Base-by-base conservation (phyloP, 2,888 invertebrate species). In the Venustoraphidia nigricollis region DNA sequence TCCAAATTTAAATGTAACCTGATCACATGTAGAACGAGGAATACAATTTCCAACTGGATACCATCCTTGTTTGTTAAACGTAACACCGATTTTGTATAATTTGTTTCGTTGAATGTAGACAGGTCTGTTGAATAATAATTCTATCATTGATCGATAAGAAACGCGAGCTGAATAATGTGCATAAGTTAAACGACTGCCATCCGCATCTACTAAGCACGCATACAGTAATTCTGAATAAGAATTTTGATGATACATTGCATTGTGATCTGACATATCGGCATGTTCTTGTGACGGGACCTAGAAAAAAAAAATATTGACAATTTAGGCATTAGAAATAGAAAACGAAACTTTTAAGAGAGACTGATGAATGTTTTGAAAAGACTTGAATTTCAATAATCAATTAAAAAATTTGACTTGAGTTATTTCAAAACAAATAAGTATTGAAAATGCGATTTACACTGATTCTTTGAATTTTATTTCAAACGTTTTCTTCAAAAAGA, bases 151-250 rank as follows among this genome's bases (percentile, higher is more conserved):
- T 14, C 80, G 73, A 64, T 77, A 82, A n/a, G 76, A 73, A 52
- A 85, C 87, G 53, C 83, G 75, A 53, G 79, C 81, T 45, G 86
- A 83, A 61, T 83, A 87, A 66, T 88, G 87, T 1, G 83, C 86
- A 66, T 87, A 87, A 0, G 88, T 85, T 57, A 88, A 75, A 5
- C 87, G 71, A 44, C 83, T 81, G 6, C 85, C 85, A 65, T 85
- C 84, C 27, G 79, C 79, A 66, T 88, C 88, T 58, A 86, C 72
- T 50, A 89, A 71, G 67, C 87, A 84, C 11, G 87, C 86, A 63
- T 88, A 88, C 44, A 88, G 70, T 53, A 87, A 75, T 70, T 88
- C 88, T 10, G 80, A 80, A 67, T 89, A 88, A 1, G 61, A 54
- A 9, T 52, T 47, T 45, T 54, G 50, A 17, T 59, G 50, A 44